These are phyloP conservation scores for Phyllotis vaccarum DNA, from an alignment of 2,797 vertebrate genomes.

Conservation along the genomic window DNA sequence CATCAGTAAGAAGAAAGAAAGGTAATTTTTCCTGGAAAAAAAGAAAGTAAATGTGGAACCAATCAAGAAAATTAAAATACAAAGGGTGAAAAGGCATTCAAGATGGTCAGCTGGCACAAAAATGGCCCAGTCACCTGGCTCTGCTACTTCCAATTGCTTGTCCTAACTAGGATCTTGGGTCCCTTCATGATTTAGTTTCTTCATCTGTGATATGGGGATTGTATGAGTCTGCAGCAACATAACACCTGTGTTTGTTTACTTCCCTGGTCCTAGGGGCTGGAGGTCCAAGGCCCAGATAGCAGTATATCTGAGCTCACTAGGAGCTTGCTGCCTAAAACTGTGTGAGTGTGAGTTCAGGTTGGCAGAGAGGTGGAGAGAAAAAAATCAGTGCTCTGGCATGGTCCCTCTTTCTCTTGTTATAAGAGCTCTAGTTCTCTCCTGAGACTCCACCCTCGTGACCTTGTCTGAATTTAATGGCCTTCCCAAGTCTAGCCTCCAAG, in stretches of 20 bases:
- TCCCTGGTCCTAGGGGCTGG: no score
- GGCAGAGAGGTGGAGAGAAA: neutral
- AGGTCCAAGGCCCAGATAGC: neutral
- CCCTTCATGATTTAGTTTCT: neutral
- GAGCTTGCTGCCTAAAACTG: neutral
- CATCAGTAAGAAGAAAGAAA: neutral
- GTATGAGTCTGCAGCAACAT: neutral
- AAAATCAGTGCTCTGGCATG: no score
- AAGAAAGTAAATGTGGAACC: neutral
- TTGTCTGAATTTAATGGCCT: neutral
- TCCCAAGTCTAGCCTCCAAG: neutral
- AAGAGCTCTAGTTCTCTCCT: neutral
- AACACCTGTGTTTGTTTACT: neutral
- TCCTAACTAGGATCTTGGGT: neutral
- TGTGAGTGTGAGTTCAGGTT: neutral
- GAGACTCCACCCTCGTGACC: neutral
- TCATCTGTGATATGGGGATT: neutral
- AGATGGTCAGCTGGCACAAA: neutral
- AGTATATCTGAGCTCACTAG: accelerated
- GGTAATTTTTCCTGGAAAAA: no score
- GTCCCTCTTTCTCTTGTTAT: neutral
- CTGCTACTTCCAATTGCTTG: neutral
- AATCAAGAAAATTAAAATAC: neutral
- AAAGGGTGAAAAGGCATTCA: neutral
- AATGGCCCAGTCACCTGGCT: neutral